A percentile compares a stretch with the other conserved stretches of the same genome.
These are phyloP conservation scores for Champsocephalus esox DNA, from an alignment of 2,797 vertebrate species.

Conservation along the genomic window DNA sequence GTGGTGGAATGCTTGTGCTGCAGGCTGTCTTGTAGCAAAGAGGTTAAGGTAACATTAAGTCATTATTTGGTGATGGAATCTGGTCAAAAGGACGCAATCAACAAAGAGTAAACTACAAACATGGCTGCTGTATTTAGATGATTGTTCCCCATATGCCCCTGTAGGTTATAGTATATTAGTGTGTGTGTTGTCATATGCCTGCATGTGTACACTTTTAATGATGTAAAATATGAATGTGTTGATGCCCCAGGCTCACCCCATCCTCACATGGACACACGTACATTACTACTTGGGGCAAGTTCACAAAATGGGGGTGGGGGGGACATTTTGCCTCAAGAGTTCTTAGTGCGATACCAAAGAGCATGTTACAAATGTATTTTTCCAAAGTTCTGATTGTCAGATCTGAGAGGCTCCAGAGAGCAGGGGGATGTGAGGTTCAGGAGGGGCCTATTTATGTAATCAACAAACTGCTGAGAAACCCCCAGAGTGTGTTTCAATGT, in stretches of 20 bases:
- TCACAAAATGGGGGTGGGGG: constrained; percentile 25
- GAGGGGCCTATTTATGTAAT: constrained; percentile 51
- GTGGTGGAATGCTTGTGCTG: constrained; percentile 12
- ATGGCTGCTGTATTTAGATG: constrained; percentile 1
- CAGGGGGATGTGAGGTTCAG: constrained; percentile 7
- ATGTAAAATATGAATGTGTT: constrained; percentile 46
- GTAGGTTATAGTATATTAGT: background rate
- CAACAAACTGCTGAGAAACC: constrained; percentile 56
- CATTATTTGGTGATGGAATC: constrained; percentile 27
- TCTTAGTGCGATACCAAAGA: constrained; percentile 17
- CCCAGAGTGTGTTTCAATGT: constrained; percentile 10
- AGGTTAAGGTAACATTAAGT: constrained; percentile 38
- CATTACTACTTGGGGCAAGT: constrained; percentile 25
- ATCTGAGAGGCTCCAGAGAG: constrained; percentile 25
- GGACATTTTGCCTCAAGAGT: constrained; percentile 19
- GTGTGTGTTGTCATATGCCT: background rate
- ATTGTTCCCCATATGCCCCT: background rate
- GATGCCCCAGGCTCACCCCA: constrained; percentile 53
- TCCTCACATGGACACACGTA: constrained; percentile 33
- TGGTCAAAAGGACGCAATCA: background rate
- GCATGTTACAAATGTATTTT: constrained; percentile 30
- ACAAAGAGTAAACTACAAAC: constrained; percentile 11
- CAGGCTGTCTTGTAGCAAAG: background rate
- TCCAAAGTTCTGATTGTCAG: constrained; percentile 34
- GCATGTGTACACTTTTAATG: constrained; percentile 17